These are phyloP conservation scores for Magallana angulata DNA, from an alignment of 1,140 invertebrate genomes.

Conservation along the genomic window DNA sequence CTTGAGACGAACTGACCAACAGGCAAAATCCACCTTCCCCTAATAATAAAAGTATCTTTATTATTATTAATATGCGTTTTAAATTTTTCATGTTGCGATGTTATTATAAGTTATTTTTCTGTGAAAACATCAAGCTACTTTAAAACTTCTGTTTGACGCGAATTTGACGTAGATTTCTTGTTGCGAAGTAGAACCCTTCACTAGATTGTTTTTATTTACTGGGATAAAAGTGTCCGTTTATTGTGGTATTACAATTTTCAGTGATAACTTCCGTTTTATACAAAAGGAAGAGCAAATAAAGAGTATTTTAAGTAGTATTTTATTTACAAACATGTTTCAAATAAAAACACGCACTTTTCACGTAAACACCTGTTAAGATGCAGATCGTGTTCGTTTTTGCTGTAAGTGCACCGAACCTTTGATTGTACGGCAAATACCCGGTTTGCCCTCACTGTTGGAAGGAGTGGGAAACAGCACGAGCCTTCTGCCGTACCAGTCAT, in stretches of 20 bases:
- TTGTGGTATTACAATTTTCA: neutral
- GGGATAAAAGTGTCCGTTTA: neutral
- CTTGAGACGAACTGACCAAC: too few relatives aligned
- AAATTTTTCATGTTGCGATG: too few relatives aligned
- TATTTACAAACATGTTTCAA: slow-evolving; percentile 9
- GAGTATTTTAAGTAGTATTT: neutral
- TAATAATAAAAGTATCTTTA: too few relatives aligned
- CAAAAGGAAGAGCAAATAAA: neutral
- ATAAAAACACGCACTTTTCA: neutral
- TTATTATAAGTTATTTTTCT: too few relatives aligned
- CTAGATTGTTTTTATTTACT: neutral
- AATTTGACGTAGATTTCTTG: neutral
- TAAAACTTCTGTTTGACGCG: neutral
- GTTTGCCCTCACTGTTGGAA: neutral
- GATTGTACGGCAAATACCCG: neutral
- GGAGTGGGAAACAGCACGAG: neutral
- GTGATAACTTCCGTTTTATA: neutral
- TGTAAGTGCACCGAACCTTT: neutral
- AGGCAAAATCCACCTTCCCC: too few relatives aligned
- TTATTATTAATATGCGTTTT: too few relatives aligned
- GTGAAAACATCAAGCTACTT: too few relatives aligned
- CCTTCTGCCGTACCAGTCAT: neutral
- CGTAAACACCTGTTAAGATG: neutral
- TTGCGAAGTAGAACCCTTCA: neutral
- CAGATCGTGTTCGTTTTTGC: neutral